Percentiles rank a stretch among this genome's conserved stretches.
phyloP scores from a whole-genome alignment of 1,140 invertebrate genomes.

The Trissolcus basalis region DNA sequence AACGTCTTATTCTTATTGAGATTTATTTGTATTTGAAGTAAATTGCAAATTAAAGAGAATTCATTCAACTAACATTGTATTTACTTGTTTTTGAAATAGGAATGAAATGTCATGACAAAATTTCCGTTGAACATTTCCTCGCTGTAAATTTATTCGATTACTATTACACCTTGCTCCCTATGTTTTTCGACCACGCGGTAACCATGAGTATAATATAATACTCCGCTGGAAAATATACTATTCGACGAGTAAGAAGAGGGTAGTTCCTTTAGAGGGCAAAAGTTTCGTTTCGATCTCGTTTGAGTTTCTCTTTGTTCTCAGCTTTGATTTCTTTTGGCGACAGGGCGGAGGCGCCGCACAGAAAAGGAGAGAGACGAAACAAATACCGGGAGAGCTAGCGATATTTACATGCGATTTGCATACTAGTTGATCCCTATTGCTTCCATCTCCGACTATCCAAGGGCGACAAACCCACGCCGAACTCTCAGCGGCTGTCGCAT shows the following conservation, averaged over 20 bases:
- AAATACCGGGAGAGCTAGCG: conserved; percentile 71
- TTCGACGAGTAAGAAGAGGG: neutral
- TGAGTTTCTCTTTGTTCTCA: conserved; percentile 70
- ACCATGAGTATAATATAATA: neutral
- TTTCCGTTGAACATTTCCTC: too few species aligned
- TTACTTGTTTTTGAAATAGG: too few species aligned
- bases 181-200: too few species aligned
- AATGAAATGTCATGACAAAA: too few species aligned
- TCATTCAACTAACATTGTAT: too few species aligned
- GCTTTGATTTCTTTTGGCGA: conserved; percentile 75
- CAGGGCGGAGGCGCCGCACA: conserved; percentile 49
- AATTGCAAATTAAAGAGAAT: too few species aligned
- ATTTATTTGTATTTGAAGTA: too few species aligned
- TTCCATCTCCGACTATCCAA: conserved; percentile 74
- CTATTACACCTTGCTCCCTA: too few species aligned
- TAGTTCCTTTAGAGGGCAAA: conserved; percentile 52
- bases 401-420: conserved; percentile 78
- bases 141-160: too few species aligned
- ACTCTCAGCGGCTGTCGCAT: conserved; percentile 64
- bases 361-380: conserved; percentile 53
- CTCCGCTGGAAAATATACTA: neutral
- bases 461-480: conserved; percentile 68
- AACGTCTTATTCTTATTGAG: too few species aligned
- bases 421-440: conserved; percentile 78
- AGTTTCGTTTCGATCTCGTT: conserved; percentile 70